Evolutionary conservation across 2,797 vertebrate species (phyloP), one percentile per base, ranked within the genome.

Genomic region (Eulemur coronatus): DNA sequence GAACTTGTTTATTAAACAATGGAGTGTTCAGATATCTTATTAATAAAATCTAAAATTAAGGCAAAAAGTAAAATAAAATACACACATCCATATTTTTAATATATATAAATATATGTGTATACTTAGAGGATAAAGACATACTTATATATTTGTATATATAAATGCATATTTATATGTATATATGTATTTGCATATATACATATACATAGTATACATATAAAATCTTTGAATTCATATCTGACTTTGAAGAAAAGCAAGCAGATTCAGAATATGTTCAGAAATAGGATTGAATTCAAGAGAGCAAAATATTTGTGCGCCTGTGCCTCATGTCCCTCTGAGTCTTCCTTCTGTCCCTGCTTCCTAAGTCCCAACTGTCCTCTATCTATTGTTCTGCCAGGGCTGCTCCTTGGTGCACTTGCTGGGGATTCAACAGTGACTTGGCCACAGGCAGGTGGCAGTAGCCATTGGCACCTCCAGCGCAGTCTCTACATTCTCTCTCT

Each of bases 201-300:
- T 63, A 41, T 12, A 12, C 1, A 57, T 28, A 30, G 12, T 59
- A 50, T 59, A 30, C 52, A n/a, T 38, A 52, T 24, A 61, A 50
- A 69, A 48, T 48, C 11, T 50, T 94, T 91, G 52, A 84, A 84
- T 38, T 92, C 43, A 38, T 75, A 48, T 91, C 70, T 89, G 50
- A 87, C 63, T 65, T 22, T 94, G 89, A 85, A 76, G 80, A 92
- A 41, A 84, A 90, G n/a, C n/a, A 79, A 91, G 61, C 50, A 95
- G 46, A 79, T 84, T 87, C 61, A 59, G 41, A 82, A 89, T 85
- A 41, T 89, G n/a, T 89, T 94, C 59, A 57, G 59, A 70, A 85
- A 86, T 67, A 85, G 22, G 75, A 28, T 0, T 65, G 30, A 81
- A 89, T 80, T 80, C 43, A 65, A 67, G 59, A 89, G 43, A 89